Evolutionary conservation across 2,113 vertebrate species (phyloP).

Genomic region (Scomber colias): DNA sequence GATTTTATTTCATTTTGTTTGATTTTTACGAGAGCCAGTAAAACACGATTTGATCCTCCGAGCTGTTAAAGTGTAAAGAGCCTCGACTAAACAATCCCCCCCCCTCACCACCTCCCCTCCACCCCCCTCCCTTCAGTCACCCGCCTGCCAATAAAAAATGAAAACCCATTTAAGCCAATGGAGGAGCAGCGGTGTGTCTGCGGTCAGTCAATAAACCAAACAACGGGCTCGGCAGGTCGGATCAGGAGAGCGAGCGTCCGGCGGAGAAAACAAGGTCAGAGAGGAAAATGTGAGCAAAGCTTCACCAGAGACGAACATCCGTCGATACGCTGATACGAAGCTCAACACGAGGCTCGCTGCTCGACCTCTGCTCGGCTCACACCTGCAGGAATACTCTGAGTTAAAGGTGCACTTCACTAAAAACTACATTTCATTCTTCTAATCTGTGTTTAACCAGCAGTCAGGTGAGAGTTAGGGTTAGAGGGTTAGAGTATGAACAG

Average conservation of each 20-base stretch:
- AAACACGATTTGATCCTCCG: constrained; percentile 69
- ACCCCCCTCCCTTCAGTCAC: constrained; percentile 60
- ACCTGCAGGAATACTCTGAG: no score
- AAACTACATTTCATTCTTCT: no score
- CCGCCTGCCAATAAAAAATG: constrained; percentile 80
- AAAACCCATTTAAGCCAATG: constrained; percentile 79
- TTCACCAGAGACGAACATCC: constrained; percentile 34
- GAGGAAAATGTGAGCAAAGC: constrained; percentile 18
- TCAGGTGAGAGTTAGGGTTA: no score
- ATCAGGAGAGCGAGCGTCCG: constrained; percentile 51
- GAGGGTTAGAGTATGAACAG: no score
- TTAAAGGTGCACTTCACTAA: no score
- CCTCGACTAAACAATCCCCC: constrained; percentile 58
- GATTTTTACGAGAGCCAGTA: constrained; percentile 73
- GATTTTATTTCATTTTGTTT: constrained; percentile 73
- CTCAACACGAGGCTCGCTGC: no score
- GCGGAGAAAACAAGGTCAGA: constrained; percentile 74
- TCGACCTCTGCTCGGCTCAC: constrained; percentile 4
- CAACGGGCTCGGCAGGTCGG: constrained; percentile 57
- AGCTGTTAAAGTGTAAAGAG: constrained; percentile 81
- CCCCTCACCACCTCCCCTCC: no score
- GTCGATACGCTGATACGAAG: constrained; percentile 17
- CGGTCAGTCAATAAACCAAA: constrained; percentile 85
- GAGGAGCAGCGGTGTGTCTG: constrained; percentile 57
- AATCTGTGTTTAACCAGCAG: no score